Conservation (phyloP, 2,888 invertebrate genomes). For the Chrysotoxum bicinctum region DNA sequence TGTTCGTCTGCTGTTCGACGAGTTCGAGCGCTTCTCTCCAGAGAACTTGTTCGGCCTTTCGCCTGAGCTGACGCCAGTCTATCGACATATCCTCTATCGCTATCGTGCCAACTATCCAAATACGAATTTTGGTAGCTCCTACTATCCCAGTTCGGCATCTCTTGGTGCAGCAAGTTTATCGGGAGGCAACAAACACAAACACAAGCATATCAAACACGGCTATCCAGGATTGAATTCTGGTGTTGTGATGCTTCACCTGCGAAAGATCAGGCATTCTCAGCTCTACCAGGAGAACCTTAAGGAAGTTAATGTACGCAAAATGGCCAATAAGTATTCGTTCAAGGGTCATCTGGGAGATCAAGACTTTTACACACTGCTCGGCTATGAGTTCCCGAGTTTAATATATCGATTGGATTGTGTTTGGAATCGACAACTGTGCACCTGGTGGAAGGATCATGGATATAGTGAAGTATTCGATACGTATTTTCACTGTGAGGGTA, state of each 20-base stretch:
- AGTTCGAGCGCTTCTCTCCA: slow-evolving; percentile 86
- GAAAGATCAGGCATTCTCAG: slow-evolving; percentile 85
- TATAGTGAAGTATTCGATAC: slow-evolving; percentile 87
- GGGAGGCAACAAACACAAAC: slow-evolving; percentile 73
- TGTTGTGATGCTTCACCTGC: slow-evolving; percentile 87
- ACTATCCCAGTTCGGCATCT: slow-evolving; percentile 76
- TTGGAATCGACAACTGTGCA: slow-evolving; percentile 91
- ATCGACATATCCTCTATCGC: slow-evolving; percentile 87
- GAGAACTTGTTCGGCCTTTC: slow-evolving; percentile 87
- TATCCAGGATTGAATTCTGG: slow-evolving; percentile 92
- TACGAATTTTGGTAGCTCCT: slow-evolving; percentile 84
- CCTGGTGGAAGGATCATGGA: slow-evolving; percentile 91
- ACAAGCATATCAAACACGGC: slow-evolving; percentile 80
- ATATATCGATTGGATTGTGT: slow-evolving; percentile 89
- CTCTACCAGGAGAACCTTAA: slow-evolving; percentile 84
- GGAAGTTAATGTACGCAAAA: slow-evolving; percentile 82
- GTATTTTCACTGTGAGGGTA: slow-evolving; percentile 87
- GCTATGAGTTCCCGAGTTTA: slow-evolving; percentile 86
- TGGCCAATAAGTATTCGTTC: slow-evolving; percentile 85
- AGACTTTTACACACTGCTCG: slow-evolving; percentile 89
- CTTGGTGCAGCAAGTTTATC: slow-evolving; percentile 47
- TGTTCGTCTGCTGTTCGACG: slow-evolving; percentile 85
- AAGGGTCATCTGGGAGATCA: slow-evolving; percentile 91
- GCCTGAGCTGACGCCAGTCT: slow-evolving; percentile 90
- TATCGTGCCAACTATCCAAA: slow-evolving; percentile 86